Evolutionary conservation across 2,888 invertebrate genomes (phyloP).

Genomic region (Chrysolina haemoptera): DNA sequence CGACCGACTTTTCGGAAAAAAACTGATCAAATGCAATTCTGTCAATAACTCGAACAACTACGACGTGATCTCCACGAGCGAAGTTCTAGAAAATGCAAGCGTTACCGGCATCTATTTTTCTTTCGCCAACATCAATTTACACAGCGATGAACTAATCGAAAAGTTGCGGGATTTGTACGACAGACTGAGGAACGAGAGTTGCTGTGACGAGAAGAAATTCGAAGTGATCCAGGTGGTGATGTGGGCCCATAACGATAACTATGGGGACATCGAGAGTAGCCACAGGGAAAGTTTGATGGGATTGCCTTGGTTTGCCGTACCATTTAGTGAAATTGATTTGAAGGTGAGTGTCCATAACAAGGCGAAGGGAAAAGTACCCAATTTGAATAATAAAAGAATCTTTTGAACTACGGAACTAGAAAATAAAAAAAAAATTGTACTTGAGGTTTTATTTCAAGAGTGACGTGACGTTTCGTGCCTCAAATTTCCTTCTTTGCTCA

Average conservation of each 20-base stretch:
- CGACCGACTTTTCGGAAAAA: conserved; percentile 75
- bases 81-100: conserved; percentile 72
- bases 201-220: conserved; percentile 68
- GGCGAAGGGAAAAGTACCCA: too few species aligned
- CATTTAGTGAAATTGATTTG: conserved; percentile 79
- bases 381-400: too few species aligned
- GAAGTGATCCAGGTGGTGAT: conserved; percentile 80
- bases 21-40: conserved; percentile 71
- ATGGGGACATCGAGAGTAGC: conserved; percentile 77
- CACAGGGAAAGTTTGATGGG: conserved; percentile 76
- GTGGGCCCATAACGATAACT: conserved; percentile 78
- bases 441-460: too few species aligned
- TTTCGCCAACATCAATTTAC: conserved; percentile 79
- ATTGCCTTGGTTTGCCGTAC: conserved; percentile 81
- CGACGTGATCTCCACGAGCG: conserved; percentile 70
- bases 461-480: too few species aligned
- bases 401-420: too few species aligned
- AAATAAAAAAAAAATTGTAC: too few species aligned
- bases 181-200: conserved; percentile 61
- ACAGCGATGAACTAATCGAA: conserved; percentile 79
- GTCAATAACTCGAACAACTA: conserved; percentile 69
- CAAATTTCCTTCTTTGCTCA: too few species aligned
- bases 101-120: conserved; percentile 80
- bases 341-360: conserved; percentile 71
- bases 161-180: conserved; percentile 76